Percentiles rank a stretch among this genome's conserved stretches.
Evolutionary conservation across 2,113 vertebrate genomes (phyloP).

Genomic region (Phaethon lepturus): DNA sequence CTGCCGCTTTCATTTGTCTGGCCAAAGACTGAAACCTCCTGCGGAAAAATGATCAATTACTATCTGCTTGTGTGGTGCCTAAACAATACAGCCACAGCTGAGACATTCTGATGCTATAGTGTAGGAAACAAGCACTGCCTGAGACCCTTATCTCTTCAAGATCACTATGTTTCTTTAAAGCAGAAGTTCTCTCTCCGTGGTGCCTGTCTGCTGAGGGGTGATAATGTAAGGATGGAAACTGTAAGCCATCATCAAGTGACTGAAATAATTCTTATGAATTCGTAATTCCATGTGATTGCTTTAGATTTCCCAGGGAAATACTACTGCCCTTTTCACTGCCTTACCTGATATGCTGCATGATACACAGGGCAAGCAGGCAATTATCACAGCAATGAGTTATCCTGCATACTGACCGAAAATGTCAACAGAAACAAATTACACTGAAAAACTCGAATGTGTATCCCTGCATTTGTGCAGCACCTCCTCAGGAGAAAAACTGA

Average conservation of each 20-base stretch:
- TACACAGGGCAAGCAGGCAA: not conserved
- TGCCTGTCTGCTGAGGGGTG: not conserved
- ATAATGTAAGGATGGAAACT: not conserved
- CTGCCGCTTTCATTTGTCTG: not conserved
- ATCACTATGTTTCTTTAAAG: not conserved
- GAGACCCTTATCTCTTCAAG: not conserved
- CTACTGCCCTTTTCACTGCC: not conserved
- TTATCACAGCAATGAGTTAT: not conserved
- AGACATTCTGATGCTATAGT: not conserved
- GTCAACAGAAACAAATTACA: conserved; percentile 26
- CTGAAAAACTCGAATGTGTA: not conserved
- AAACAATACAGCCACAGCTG: not conserved
- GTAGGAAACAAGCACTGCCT: not conserved
- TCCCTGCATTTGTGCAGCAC: not conserved
- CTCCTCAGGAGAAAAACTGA: not conserved
- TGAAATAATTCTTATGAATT: conserved; percentile 29
- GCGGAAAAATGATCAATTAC: not conserved
- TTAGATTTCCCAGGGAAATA: conserved; percentile 20
- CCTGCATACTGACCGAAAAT: conserved; percentile 24
- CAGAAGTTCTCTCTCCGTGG: not conserved
- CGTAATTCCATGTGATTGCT: conserved; percentile 6
- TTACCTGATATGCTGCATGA: not conserved
- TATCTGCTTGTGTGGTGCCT: not conserved
- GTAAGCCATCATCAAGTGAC: conserved; percentile 2
- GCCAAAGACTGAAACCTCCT: not conserved